Evolutionary conservation across 1,140 invertebrate species (phyloP).

Genomic region (Drosophila neocordata): DNA sequence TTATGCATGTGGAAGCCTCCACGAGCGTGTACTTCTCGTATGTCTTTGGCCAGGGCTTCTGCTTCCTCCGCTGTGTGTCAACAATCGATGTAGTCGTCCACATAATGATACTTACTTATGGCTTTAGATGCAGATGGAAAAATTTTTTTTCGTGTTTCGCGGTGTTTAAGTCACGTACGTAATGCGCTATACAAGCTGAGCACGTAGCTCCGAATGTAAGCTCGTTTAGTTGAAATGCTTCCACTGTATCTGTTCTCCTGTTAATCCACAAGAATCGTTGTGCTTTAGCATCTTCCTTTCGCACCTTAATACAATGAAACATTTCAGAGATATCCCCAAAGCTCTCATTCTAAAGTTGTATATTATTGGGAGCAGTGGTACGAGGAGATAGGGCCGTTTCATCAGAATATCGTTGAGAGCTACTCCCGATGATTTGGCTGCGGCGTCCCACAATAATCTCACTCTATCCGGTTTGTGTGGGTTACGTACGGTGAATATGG

Average conservation of each 20-base stretch:
- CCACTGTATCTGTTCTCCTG: neutral
- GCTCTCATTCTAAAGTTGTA: slow-evolving; percentile 6
- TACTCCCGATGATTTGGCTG: neutral
- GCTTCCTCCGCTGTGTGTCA: slow-evolving; percentile 10
- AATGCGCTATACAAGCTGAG: neutral
- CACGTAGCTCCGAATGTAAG: slow-evolving; percentile 13
- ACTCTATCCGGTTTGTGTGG: slow-evolving; percentile 14
- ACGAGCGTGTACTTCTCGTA: neutral
- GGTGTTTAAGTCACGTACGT: neutral
- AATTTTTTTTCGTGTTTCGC: neutral
- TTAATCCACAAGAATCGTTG: slow-evolving; percentile 14
- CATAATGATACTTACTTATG: slow-evolving; percentile 4
- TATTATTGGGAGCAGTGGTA: neutral
- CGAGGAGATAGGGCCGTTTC: neutral
- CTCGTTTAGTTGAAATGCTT: neutral
- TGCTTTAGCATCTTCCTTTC: neutral
- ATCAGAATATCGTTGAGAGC: no score
- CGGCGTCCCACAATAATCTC: neutral
- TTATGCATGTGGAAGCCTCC: neutral
- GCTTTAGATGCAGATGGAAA: neutral
- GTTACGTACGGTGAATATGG: slow-evolving; percentile 12
- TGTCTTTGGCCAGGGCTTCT: neutral
- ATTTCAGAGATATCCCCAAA: slow-evolving; percentile 19
- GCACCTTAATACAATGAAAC: slow-evolving; percentile 11
- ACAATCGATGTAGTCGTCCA: slow-evolving; percentile 21